These are phyloP conservation scores for Drosophila watanabei DNA, from an alignment of 1,140 invertebrate species.

Conservation along the genomic window DNA sequence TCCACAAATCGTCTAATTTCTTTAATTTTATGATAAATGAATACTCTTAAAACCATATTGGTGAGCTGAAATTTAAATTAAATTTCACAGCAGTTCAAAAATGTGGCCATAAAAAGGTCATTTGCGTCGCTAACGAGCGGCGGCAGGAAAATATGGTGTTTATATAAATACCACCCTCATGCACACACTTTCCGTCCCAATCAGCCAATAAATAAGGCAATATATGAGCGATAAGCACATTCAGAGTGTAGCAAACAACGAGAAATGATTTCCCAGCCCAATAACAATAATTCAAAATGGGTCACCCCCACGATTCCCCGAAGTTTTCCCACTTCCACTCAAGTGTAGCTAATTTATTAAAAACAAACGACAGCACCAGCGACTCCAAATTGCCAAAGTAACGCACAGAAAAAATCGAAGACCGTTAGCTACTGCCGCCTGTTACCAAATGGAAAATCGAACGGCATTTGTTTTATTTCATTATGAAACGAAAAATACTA, in stretches of 20 bases:
- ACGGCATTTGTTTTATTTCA: conserved; percentile 35
- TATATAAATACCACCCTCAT: conserved; percentile 34
- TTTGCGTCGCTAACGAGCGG: conserved; percentile 69
- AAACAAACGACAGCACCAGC: conserved; percentile 57
- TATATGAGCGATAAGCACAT: conserved; percentile 76
- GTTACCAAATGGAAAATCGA: conserved; percentile 19
- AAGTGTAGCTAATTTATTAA: conserved; percentile 69
- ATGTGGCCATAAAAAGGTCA: conserved; percentile 66
- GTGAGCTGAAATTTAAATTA: conserved; percentile 19
- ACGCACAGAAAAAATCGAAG: conserved; percentile 33
- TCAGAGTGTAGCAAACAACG: conserved; percentile 37
- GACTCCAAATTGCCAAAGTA: conserved; percentile 61
- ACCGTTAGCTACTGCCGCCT: conserved; percentile 22
- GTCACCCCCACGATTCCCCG: background rate
- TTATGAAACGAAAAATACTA: conserved; percentile 3
- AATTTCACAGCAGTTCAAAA: conserved; percentile 32
- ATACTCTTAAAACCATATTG: conserved; percentile 3
- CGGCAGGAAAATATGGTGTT: conserved; percentile 50
- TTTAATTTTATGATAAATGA: conserved; percentile 6
- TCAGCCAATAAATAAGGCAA: conserved; percentile 77
- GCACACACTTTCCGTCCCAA: conserved; percentile 35
- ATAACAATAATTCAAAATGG: conserved; percentile 76
- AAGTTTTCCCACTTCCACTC: background rate
- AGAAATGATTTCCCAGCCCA: conserved; percentile 29
- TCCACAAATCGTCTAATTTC: background rate